Base-by-base conservation (phyloP, 2,113 vertebrate species). In the Procavia capensis region DNA sequence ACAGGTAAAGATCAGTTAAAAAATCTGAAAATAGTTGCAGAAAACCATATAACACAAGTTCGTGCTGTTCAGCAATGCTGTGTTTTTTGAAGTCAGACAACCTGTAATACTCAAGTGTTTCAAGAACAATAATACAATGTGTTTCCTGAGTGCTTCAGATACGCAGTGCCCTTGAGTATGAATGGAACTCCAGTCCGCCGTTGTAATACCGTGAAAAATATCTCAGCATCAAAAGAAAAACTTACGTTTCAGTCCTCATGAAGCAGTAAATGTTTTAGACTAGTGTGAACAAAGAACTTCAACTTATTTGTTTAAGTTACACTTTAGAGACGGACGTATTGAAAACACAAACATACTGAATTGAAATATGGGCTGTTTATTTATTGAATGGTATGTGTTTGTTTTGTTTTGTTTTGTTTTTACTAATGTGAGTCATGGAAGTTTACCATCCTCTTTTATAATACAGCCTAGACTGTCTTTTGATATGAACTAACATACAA, bases 231-330 rank as follows among this genome's bases (percentile, higher is more conserved):
- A 83, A 97, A 97, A 88, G 81, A 91, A 39, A 6, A 74, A 92
- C 88, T 19, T 83, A 82, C 75, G 93, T 96, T 96, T 95, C 68
- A 93, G 72, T 97, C 80, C 81, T 97, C 74, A 83, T 78, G 75
- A 96, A 94, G 97, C 93, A 98, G 95, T 95, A 97, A 98, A 97
- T 88, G 94, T 96, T 98, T 96, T 91, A 61, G 57, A 95, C 90
- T 96, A 64, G n/a, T 97, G 93, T 97, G 96, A 96, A 95, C 91
- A 96, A 97, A 98, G 63, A 97, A 90, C 90, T 72, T 70, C 76
- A 90, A 94, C 93, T 94, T 96, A 97, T 96, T 98, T 96, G 83
- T 93, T 95, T 94, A 90, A 74, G 84, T 39, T 83, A 79, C 43
- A 92, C 70, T 93, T 95, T 96, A 97, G 76, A 98, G 64, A 96